A percentile compares a stretch with the other conserved stretches of the same genome.
Conservation (phyloP, 2,113 vertebrate genomes). For the Phylloscopus trochiloides region DNA sequence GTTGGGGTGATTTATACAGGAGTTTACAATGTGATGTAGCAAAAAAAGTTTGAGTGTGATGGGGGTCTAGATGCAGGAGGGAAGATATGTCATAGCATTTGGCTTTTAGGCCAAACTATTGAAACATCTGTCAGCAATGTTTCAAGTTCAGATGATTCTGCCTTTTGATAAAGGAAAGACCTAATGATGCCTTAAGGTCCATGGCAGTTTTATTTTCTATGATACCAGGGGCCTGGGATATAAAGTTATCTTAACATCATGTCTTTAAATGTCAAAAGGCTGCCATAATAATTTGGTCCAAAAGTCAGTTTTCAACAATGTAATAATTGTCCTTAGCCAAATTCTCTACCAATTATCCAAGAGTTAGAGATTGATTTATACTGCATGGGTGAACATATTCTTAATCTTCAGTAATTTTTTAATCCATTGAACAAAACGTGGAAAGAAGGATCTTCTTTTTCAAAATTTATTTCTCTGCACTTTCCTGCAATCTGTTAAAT, state of each 20-base stretch:
- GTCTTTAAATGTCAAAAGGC: not conserved
- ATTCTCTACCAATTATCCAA: not conserved
- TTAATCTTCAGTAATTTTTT: not conserved
- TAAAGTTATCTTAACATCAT: not conserved
- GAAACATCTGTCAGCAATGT: not conserved
- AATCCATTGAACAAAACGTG: not conserved
- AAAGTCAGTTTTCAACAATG: not conserved
- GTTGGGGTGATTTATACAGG: not conserved
- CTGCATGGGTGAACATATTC: not conserved
- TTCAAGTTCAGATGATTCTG: not conserved
- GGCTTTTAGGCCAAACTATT: not conserved
- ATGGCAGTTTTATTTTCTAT: not conserved
- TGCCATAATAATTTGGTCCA: not conserved
- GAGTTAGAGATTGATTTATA: not conserved
- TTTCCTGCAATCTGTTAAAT: not conserved
- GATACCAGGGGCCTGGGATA: not conserved
- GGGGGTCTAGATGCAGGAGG: not conserved
- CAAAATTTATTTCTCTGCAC: not conserved
- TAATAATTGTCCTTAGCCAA: not conserved
- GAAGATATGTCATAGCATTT: not conserved
- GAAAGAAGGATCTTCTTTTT: not conserved
- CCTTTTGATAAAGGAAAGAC: not conserved
- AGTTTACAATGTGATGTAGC: not conserved
- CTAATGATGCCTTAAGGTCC: not conserved
- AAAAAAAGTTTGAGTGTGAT: not conserved